Base-by-base conservation (phyloP, 2,797 vertebrate species). In the Clarias laeviceps region DNA sequence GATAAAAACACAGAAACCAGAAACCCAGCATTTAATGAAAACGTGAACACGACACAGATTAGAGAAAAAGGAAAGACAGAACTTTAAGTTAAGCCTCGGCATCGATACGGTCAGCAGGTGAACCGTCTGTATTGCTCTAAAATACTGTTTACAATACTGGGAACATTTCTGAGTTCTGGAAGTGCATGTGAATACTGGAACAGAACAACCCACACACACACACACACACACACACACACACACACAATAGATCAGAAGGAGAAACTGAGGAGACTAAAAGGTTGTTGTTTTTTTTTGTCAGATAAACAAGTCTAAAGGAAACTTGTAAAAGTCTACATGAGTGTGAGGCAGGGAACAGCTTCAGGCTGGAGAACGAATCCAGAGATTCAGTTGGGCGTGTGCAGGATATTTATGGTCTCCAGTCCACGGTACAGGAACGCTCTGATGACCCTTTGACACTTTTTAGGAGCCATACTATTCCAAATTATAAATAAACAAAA, bases 401-500 rank as follows among this genome's bases (percentile, higher is more conserved):
- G 18, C 45, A 68, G 40, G 74, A 81, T 56, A 59, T 82, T 29
- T 15, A 37, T 37, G 82, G 8, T 27, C 61, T 24, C 57, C 18
- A 27, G 2, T 64, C 61, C 37, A 84, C 50, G 32, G 45, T 57
- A 37, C 20, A 34, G 70, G 61, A 69, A 34, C 37, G 59, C 8
- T 56, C 18, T 34, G 9, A 66, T 78, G 32, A 65, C 45, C 56
- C 64, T 62, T 29, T 27, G 59, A 72, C 34, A 57, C 0, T 37
- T 65, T 81, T 85, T 82, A 84, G 87, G 11, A 90, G 87, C 83
- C 88, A 89, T 79, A 69, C 88, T 90, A 12, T 85, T 89, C 88
- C 88, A 89, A 86, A 88, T 70, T 82, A 88, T 91, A 89, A 91
- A 90, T 91, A 91, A 84, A 84, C 77, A 80, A 50, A 50, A 83